Percentiles rank a stretch among this genome's conserved stretches.
These are phyloP conservation scores for Lasioglossum leucozonium DNA, from an alignment of 2,888 invertebrate species.

Conservation along the genomic window DNA sequence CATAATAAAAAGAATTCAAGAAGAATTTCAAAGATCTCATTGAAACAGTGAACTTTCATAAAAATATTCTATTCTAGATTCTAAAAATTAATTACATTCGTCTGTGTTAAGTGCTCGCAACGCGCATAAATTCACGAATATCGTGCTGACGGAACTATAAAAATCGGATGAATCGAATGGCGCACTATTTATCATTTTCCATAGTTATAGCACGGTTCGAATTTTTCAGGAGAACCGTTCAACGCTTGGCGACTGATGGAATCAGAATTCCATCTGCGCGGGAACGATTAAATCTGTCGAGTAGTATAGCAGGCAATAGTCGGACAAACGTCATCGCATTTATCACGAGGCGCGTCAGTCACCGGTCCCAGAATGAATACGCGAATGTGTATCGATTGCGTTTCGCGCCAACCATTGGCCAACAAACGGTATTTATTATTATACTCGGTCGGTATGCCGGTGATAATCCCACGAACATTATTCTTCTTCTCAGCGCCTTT, in stretches of 20 bases:
- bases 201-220: constrained; percentile 27
- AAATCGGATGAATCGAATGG: not conserved
- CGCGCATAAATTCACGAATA: not conserved
- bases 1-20: too few relatives aligned
- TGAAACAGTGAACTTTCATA: too few relatives aligned
- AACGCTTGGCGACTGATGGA: constrained; percentile 1
- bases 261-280: constrained; percentile 33
- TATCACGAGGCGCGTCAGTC: constrained; percentile 43
- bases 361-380: constrained; percentile 40
- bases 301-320: constrained; percentile 6
- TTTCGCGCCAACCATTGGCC: constrained; percentile 15
- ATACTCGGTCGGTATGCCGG: constrained; percentile 24
- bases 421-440: constrained; percentile 60
- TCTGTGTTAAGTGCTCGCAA: not conserved
- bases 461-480: constrained; percentile 52
- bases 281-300: constrained; percentile 50
- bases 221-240: constrained; percentile 12
- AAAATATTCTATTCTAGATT: too few relatives aligned
- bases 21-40: too few relatives aligned
- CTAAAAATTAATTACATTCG: not conserved
- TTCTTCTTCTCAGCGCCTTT: constrained; percentile 38
- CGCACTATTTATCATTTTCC: constrained; percentile 38
- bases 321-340: constrained; percentile 41
- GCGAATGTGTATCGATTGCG: constrained; percentile 57
- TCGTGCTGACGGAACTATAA: not conserved